A percentile compares a stretch with the other conserved stretches of the same genome.
Conservation (phyloP, 2,113 vertebrate genomes). For the Chloebia gouldiae region DNA sequence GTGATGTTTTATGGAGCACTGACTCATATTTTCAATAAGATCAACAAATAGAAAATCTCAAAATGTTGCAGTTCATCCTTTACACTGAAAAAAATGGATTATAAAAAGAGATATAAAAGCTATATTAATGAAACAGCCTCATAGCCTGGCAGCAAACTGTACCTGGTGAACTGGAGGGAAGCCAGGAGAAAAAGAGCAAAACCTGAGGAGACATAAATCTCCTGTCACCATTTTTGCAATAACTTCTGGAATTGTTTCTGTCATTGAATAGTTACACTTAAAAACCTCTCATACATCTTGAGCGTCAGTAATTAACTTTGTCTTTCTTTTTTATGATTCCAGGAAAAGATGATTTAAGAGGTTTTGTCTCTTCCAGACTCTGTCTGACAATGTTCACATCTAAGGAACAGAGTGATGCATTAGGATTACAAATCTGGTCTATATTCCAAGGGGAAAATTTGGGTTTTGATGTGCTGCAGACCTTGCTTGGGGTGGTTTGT, state of each 20-base stretch:
- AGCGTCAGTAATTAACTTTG: constrained; percentile 24
- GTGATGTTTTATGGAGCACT: background rate
- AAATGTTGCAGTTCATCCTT: background rate
- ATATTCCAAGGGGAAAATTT: background rate
- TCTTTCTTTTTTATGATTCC: constrained; percentile 13
- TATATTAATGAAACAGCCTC: background rate
- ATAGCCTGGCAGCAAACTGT: background rate
- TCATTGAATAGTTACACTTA: constrained; percentile 21
- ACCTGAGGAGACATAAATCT: constrained; percentile 27
- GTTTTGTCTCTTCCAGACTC: background rate
- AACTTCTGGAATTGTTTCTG: constrained; percentile 47
- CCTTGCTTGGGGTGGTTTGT: background rate
- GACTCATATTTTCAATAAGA: background rate
- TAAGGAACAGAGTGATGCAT: background rate
- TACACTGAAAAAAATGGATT: background rate
- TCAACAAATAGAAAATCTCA: background rate
- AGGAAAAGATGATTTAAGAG: constrained; percentile 35
- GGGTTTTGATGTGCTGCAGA: background rate
- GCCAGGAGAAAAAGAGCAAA: background rate
- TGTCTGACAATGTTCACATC: background rate
- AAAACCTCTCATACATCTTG: constrained; percentile 41
- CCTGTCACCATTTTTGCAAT: background rate
- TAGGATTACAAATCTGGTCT: background rate
- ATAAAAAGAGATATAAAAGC: background rate
- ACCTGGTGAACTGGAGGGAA: background rate